Percentiles rank a stretch among this genome's conserved stretches.
Evolutionary conservation across 2,113 vertebrate genomes (phyloP).

Genomic region (Lophura nycthemera): DNA sequence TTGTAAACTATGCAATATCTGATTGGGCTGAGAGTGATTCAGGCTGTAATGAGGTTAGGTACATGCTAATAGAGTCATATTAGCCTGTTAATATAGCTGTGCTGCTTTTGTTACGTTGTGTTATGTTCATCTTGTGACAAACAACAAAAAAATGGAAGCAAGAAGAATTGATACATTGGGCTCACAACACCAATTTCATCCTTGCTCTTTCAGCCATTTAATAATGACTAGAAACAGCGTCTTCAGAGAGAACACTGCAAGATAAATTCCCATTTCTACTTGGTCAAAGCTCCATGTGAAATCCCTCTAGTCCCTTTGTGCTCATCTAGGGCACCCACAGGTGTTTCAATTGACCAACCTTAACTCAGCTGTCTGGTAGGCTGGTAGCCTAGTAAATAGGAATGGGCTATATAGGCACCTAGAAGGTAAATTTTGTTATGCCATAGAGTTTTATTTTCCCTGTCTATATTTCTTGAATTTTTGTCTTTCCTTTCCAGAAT

Average conservation of each 20-base stretch:
- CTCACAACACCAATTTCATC: neutral
- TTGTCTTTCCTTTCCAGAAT: neutral
- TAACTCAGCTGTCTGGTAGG: fast-evolving
- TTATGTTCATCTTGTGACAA: neutral
- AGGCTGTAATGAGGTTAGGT: neutral
- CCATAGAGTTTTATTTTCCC: neutral
- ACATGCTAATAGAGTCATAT: neutral
- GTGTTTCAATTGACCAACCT: neutral
- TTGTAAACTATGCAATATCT: slow-evolving; percentile 2
- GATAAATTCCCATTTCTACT: neutral
- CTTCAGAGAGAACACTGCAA: neutral
- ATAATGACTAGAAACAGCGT: neutral
- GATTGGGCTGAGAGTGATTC: neutral
- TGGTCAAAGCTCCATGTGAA: neutral
- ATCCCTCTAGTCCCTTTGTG: neutral
- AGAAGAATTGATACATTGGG: neutral
- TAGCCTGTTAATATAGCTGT: neutral
- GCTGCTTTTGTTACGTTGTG: slow-evolving; percentile 3
- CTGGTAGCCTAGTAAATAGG: neutral
- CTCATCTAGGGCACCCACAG: neutral
- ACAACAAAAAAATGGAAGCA: neutral
- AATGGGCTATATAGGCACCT: neutral
- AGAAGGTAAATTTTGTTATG: neutral
- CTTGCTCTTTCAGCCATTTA: neutral
- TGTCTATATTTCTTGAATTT: neutral